Base-by-base conservation (phyloP, 2,888 invertebrate genomes). In the Caenorhabditis sp. region DNA sequence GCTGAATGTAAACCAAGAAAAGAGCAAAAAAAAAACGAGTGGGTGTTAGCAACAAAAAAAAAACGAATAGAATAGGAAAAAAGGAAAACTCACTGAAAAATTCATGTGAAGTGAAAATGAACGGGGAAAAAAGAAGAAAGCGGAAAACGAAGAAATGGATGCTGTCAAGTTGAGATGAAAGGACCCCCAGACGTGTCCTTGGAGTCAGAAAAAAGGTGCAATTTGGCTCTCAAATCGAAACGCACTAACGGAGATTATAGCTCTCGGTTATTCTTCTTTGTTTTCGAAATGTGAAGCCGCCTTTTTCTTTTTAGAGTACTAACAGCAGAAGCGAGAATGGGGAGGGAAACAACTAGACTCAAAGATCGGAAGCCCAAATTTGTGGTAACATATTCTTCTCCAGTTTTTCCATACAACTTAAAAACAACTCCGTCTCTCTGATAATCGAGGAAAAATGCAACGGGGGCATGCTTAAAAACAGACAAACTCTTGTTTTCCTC, bases 21-120 rank as follows among this genome's bases (percentile, higher is more conserved):
- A 47, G 44, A 56, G 56, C 31, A n/a, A n/a, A n/a, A 19, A 22
- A 64, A 54, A 63, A 64, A 58, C 19, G 44, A 58, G 47, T 44
- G 54, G 68, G 68, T 54, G 54, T 51, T 54, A 24, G 6, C 69
- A 61, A 77, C 31, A 73, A 28, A 56, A 58, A 63, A 14, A n/a
- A 31, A 44, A 58, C 14, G 41, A 58, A 58, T 51, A 44, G 16
- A 38, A 59, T 64, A 47, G 58, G 51, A 54, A 24, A 41, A 66
- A 56, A 49, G 16, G 49, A 44, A 59, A 31, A 41, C 47, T 47
- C 58, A 58, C 58, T 77, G 76, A 77, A 77, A 69, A 54, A 77
- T 77, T 77, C 61, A 77, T 77, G 76, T 68, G 56, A 66, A 66
- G 66, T 51, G 68, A 80, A 58, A 64, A 70, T 64, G 79, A 80